These are phyloP conservation scores for Tyrannus savana DNA, from an alignment of 2,113 vertebrate species.

Conservation along the genomic window DNA sequence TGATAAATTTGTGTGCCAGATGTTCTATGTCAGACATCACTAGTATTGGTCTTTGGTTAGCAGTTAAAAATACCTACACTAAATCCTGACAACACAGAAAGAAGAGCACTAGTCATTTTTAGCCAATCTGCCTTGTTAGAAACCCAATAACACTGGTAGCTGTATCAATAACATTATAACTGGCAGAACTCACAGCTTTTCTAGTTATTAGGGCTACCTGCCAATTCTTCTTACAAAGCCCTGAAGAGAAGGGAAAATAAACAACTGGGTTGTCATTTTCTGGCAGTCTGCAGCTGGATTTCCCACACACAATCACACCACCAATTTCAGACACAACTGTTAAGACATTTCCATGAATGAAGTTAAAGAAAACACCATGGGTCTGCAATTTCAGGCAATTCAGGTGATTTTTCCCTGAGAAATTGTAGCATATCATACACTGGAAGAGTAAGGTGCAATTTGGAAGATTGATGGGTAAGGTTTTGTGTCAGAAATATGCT, in stretches of 20 bases:
- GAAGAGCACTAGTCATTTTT: neutral
- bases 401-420: neutral
- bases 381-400: constrained; percentile 3
- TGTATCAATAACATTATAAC: neutral
- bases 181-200: neutral
- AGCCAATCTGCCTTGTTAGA: neutral
- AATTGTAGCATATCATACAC: neutral
- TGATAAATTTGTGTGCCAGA: neutral
- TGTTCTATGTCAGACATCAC: neutral
- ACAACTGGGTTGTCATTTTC: neutral
- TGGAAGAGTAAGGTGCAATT: neutral
- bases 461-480: neutral
- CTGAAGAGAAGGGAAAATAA: neutral
- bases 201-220: neutral
- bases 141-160: neutral
- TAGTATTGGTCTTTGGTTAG: neutral
- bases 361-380: neutral
- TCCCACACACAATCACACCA: neutral
- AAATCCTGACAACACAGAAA: neutral
- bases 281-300: neutral
- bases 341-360: neutral
- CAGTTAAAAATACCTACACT: neutral
- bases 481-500: neutral
- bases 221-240: neutral
- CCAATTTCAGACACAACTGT: neutral